Conservation (phyloP, 1,140 invertebrate species). For the Muscidifurax raptorellus region DNA sequence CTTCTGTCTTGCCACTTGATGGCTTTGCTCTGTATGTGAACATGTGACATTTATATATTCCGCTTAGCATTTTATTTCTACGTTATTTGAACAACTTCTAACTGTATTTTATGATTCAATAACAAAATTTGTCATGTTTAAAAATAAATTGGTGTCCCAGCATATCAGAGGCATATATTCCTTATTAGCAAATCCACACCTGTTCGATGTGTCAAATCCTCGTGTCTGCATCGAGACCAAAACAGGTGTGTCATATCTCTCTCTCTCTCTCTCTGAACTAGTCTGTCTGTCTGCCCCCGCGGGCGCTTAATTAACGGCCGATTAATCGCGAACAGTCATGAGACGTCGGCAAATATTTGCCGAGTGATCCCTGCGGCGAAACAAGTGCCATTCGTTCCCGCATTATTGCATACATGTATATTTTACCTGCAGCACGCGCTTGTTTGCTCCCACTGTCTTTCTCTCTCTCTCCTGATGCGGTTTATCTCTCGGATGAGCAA, state of each 20-base stretch:
- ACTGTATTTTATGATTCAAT: no score
- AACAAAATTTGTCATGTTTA: no score
- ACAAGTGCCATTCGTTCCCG: not conserved
- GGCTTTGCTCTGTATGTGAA: not conserved
- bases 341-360: slow-evolving; percentile 59
- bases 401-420: not conserved
- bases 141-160: no score
- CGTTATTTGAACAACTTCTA: no score
- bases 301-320: slow-evolving; percentile 56
- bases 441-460: slow-evolving; percentile 12
- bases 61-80: not conserved
- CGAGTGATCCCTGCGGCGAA: slow-evolving; percentile 51
- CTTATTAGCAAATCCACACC: not conserved
- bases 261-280: not conserved
- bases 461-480: not conserved
- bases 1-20: not conserved
- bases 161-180: not conserved
- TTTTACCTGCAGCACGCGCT: slow-evolving; percentile 1
- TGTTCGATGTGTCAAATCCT: not conserved
- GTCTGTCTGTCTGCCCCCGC: not conserved
- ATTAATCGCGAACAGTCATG: slow-evolving; percentile 55
- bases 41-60: no score
- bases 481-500: not conserved
- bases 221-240: not conserved
- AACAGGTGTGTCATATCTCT: not conserved